Evolutionary conservation across 2,888 invertebrate species (phyloP), one percentile per base, ranked within the genome.

Genomic region (Pseudococcus viburni): DNA sequence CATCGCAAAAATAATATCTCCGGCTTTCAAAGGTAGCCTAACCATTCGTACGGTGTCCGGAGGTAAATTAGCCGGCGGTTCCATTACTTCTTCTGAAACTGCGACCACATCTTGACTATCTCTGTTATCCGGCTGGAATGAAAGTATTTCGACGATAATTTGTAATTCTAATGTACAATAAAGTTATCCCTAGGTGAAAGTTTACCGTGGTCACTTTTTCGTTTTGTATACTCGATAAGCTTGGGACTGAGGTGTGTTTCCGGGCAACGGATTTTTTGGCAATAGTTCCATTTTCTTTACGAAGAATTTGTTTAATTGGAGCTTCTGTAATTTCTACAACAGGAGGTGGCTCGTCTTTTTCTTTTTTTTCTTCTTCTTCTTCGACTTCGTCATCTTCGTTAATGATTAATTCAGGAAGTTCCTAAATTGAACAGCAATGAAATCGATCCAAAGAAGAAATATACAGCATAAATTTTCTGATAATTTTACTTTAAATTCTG

Each of bases 1-100:
- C 93, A 94, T 94, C 3, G 94, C 94, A 91, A 93, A 95, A 26
- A 95, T 94, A 17, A 91, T 90, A 84, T 93, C 93, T 83, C 94
- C 94, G 0, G 92, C 90, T 19, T 92, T 91, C 1, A 94, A 92
- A 0, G 92, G 91, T 0, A 93, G 92, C 59, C 93, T 93, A 0
- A 91, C 90, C 4, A 94, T 90, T 12, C 92, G 92, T 0, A 94
- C 95, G 0, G 92, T 91, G 0, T 94, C 93, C 0, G 95, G 95
- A 2, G 88, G 88, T 46, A 95, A 91, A 89, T 93, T 93, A 0
- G 92, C 91, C 0, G 91, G 91, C 3, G 88, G 88, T 51, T 33
- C 80, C 55, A 88, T 80, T n/a, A 88, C 51, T 59, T 88, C 88
- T 88, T 88, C 88, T 2, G 88, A 88, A 8, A 88, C 88, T 51